Base-by-base conservation (phyloP, 2,888 invertebrate species). In the Saturnia japonica region DNA sequence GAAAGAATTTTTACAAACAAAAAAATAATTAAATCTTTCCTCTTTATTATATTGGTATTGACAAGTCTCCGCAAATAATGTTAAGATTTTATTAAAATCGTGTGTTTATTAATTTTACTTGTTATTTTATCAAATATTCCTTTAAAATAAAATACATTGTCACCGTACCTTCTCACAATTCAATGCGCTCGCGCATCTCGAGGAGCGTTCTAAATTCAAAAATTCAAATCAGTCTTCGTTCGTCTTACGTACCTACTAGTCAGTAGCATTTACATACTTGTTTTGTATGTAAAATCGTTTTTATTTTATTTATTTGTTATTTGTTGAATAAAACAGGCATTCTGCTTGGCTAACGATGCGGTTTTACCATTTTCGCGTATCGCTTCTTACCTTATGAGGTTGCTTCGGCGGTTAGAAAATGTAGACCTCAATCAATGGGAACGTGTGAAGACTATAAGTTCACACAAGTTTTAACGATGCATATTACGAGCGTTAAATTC, bases 171-270 rank as follows among this genome's bases (percentile, higher is more conserved):
- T 85, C 84, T 89, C 88, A 85, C 82, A 83, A 90, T 90, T 89
- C 87, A 88, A 88, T 90, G 92, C 92, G 90, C 90, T 73, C 70
- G 89, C 90, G 89, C 89, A 83, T 68, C 70, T 72, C 77, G 73
- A 72, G 75, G 71, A 71, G 78, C 82, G 80, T 80, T 82, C 83
- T 80, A 81, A 85, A 88, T 90, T 87, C 91, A 87, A 89, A 80
- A 91, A 93, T 93, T 93, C 92, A 93, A 93, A 93, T 93, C 92
- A 91, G 89, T 91, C 88, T 85, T 78, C 81, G 84, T 86, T 83
- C 84, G 87, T 87, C 84, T 54, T 68, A 19, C 47, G 54, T 40
- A 68, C 83, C 77, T 77, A 85, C 81, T 87, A 80, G 87, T 85
- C 88, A 80, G 83, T 85, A 86, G 83, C 75, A 93, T 93, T 91